Percentiles rank a stretch among this genome's conserved stretches.
Evolutionary conservation across 2,888 invertebrate species (phyloP).

Genomic region (Lycia hirtaria): DNA sequence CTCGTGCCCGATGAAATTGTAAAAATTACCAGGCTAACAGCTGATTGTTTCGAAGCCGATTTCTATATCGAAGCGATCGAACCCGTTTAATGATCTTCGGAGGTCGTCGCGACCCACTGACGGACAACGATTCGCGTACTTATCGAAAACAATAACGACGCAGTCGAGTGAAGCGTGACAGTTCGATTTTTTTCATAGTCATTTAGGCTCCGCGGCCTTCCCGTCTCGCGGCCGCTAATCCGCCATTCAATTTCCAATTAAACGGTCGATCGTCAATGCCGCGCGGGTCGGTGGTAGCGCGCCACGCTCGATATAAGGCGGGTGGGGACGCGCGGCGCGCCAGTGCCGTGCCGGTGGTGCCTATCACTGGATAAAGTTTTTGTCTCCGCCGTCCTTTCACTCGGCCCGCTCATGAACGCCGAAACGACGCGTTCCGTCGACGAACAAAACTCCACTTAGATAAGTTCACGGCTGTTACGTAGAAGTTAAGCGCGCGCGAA

Average conservation of each 20-base stretch:
- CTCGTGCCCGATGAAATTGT: constrained; percentile 68
- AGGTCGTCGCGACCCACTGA: constrained; percentile 43
- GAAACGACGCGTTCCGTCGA: constrained; percentile 62
- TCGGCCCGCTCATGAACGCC: constrained; percentile 73
- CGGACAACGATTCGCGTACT: constrained; percentile 38
- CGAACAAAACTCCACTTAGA: constrained; percentile 75
- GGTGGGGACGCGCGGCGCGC: constrained; percentile 73
- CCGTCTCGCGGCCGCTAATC: constrained; percentile 73
- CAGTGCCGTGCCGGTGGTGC: constrained; percentile 76
- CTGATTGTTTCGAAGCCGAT: constrained; percentile 67
- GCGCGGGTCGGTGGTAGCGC: constrained; percentile 76
- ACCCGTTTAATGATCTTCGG: constrained; percentile 49
- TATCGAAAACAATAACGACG: constrained; percentile 51
- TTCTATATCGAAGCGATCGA: constrained; percentile 55
- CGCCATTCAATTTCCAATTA: constrained; percentile 84
- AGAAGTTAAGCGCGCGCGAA: constrained; percentile 46
- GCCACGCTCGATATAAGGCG: constrained; percentile 81
- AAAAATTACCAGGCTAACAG: constrained; percentile 59
- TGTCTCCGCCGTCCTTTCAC: constrained; percentile 81
- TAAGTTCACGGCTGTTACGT: constrained; percentile 67
- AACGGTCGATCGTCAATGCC: constrained; percentile 83
- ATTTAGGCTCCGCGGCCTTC: constrained; percentile 78
- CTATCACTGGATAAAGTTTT: constrained; percentile 73
- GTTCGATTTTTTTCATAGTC: constrained; percentile 67
- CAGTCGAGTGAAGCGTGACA: constrained; percentile 57